These are phyloP conservation scores for Lycocorax pyrrhopterus DNA, from an alignment of 2,113 vertebrate genomes.

Conservation along the genomic window DNA sequence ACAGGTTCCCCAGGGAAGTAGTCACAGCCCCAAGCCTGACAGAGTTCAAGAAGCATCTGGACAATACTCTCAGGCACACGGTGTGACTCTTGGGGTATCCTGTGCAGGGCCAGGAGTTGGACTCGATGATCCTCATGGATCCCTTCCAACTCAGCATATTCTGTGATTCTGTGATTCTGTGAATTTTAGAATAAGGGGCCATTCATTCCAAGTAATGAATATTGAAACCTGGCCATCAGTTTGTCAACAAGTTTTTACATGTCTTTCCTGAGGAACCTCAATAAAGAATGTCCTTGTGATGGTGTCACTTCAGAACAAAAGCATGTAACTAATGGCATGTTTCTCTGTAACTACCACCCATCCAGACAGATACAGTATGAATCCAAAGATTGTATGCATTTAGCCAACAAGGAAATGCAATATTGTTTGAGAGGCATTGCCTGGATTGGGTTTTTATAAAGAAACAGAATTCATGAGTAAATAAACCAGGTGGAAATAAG, in stretches of 20 bases:
- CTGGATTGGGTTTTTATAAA: neutral
- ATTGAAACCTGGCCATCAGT: neutral
- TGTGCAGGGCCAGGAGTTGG: too few relatives aligned
- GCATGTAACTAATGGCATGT: neutral
- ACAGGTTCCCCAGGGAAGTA: too few relatives aligned
- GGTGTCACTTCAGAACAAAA: neutral
- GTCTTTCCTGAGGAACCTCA: neutral
- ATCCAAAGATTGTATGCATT: neutral
- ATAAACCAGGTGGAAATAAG: neutral
- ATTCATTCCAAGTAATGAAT: neutral
- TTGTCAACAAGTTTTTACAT: neutral
- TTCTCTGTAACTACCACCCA: neutral
- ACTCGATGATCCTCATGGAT: too few relatives aligned
- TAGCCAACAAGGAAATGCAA: neutral
- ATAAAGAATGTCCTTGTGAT: neutral
- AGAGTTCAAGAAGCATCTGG: too few relatives aligned
- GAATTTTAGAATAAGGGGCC: neutral
- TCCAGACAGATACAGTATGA: neutral
- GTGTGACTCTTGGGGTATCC: too few relatives aligned
- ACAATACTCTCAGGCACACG: too few relatives aligned
- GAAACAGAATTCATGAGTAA: conserved; percentile 21
- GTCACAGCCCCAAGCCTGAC: too few relatives aligned
- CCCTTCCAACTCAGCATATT: too few relatives aligned
- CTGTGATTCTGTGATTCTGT: too few relatives aligned
- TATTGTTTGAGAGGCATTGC: neutral